Evolutionary conservation across 2,888 invertebrate species (phyloP).

Genomic region (Drosophila cognata): DNA sequence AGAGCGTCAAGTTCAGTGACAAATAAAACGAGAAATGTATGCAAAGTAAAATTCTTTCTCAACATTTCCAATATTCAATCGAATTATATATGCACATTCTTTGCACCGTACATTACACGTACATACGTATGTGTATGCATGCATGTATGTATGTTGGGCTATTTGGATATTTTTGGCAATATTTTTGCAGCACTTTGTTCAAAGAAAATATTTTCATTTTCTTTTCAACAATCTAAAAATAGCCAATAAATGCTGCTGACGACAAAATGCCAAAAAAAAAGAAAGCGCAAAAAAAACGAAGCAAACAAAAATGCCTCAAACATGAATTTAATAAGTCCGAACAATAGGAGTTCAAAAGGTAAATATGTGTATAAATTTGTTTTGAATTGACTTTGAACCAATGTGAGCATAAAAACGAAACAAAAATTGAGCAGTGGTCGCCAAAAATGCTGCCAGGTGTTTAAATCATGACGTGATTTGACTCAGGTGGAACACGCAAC

Average conservation of each 20-base stretch:
- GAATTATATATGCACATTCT: not conserved
- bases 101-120: not conserved
- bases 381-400: constrained; percentile 17
- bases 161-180: constrained; percentile 21
- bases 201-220: constrained; percentile 30
- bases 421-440: constrained; percentile 30
- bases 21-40: constrained; percentile 37
- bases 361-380: not conserved
- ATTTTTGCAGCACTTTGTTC: constrained; percentile 23
- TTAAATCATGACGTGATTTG: constrained; percentile 64
- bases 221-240: constrained; percentile 37
- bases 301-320: constrained; percentile 5
- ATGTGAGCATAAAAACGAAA: not conserved
- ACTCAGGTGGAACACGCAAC: constrained; percentile 27
- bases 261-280: constrained; percentile 26
- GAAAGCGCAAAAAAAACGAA: constrained; percentile 7
- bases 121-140: not conserved
- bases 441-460: constrained; percentile 68
- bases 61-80: constrained; percentile 33
- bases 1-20: constrained; percentile 44
- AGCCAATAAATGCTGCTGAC: constrained; percentile 32
- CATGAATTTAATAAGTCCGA: constrained; percentile 26
- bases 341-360: not conserved
- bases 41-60: constrained; percentile 11
- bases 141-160: not conserved